phyloP scores from a whole-genome alignment of 2,113 vertebrate genomes.

The Platysternon megacephalum region DNA sequence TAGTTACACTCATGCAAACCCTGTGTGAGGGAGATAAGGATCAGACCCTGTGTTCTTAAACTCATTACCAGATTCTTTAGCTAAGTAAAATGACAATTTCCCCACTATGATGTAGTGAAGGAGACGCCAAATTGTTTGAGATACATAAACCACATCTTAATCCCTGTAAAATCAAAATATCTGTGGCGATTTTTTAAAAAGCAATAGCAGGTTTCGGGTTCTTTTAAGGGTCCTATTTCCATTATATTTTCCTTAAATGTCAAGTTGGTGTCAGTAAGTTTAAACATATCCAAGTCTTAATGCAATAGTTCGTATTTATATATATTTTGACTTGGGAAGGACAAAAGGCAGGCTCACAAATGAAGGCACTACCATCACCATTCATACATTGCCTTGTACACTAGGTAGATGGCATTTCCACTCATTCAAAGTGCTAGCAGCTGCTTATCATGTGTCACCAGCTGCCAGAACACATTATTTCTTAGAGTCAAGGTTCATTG shows the following conservation, averaged over 20 bases:
- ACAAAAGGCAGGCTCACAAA: background rate
- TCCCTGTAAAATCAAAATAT: background rate
- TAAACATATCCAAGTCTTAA: fast-evolving
- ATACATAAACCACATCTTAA: background rate
- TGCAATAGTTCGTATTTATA: fast-evolving
- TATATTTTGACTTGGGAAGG: background rate
- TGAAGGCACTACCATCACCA: background rate
- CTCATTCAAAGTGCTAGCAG: fast-evolving
- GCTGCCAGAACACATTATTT: fast-evolving
- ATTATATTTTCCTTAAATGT: background rate
- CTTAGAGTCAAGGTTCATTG: background rate
- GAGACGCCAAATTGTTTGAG: background rate
- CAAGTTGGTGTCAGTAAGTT: background rate
- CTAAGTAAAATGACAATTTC: background rate
- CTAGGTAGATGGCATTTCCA: background rate
- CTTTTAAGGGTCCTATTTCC: background rate
- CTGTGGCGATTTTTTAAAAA: background rate
- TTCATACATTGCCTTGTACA: fast-evolving
- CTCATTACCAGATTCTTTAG: background rate
- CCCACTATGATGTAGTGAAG: background rate
- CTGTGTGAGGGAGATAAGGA: background rate
- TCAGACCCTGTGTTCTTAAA: background rate
- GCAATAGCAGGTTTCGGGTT: background rate
- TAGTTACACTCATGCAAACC: background rate
- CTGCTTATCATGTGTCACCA: background rate